Evolutionary conservation across 2,797 vertebrate genomes (phyloP).

Genomic region (Smutsia gigantea): DNA sequence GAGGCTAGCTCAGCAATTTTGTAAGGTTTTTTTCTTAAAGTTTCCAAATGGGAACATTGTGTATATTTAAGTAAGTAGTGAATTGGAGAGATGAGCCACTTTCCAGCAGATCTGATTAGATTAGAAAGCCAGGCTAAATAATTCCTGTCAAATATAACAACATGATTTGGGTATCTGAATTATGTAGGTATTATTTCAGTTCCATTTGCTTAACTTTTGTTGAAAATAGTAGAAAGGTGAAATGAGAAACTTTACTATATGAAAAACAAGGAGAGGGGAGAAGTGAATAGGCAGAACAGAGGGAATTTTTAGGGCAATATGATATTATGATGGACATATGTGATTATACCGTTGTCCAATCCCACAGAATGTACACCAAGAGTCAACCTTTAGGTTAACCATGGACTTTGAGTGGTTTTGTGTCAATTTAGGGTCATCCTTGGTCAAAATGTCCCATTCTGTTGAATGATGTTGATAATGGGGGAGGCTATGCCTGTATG

Average conservation of each 20-base stretch:
- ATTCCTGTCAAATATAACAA: background rate
- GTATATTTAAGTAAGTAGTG: background rate
- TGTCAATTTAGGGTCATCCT: background rate
- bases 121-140: background rate
- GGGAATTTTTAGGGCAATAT: background rate
- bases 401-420: background rate
- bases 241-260: background rate
- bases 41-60: background rate
- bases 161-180: background rate
- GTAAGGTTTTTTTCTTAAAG: background rate
- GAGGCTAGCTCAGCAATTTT: background rate
- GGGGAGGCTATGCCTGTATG: background rate
- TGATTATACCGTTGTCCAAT: background rate
- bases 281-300: background rate
- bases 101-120: background rate
- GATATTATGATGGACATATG: background rate
- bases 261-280: background rate
- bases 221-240: slow-evolving; percentile 9
- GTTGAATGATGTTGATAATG: background rate
- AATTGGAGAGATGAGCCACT: background rate
- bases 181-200: background rate
- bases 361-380: background rate
- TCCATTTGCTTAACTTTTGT: slow-evolving; percentile 32
- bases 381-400: background rate
- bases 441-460: background rate